phyloP scores from a whole-genome alignment of 2,888 invertebrate genomes.

The Drosophila antonietae region DNA sequence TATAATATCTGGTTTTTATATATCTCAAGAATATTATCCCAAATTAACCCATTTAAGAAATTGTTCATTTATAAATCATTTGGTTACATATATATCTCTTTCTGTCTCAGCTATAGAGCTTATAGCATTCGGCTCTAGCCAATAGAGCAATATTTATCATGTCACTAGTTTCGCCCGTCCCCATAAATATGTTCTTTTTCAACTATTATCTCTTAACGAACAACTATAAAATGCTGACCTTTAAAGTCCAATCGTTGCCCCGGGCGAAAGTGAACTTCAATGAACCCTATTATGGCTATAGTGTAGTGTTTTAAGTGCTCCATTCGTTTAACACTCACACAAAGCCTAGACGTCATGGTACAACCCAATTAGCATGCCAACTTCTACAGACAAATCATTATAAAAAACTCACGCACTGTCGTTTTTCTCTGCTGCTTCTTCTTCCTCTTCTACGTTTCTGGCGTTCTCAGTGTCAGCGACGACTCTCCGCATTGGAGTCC shows the following conservation, averaged over 20 bases:
- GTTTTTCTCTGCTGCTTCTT: conserved; percentile 7
- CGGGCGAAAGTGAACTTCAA: conserved; percentile 52
- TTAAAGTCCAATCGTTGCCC: conserved; percentile 41
- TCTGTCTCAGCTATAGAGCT: background rate
- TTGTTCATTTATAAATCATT: conserved; percentile 5
- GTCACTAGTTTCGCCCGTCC: conserved; percentile 6
- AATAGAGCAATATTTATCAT: conserved; percentile 10
- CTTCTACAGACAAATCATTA: conserved; percentile 56
- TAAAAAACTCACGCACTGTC: conserved; percentile 62
- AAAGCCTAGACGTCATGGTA: conserved; percentile 16
- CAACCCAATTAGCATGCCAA: conserved; percentile 68
- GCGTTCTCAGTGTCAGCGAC: conserved; percentile 40
- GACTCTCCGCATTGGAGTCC: conserved; percentile 12
- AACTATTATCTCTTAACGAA: conserved; percentile 34
- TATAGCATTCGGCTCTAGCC: background rate
- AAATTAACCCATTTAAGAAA: background rate
- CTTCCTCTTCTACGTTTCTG: conserved; percentile 26
- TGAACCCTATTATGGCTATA: conserved; percentile 42
- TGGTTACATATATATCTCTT: background rate
- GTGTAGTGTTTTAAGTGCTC: conserved; percentile 34
- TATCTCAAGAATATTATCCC: background rate
- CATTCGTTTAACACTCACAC: conserved; percentile 26
- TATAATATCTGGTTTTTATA: background rate
- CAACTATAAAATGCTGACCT: conserved; percentile 44
- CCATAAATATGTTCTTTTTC: conserved; percentile 26